Evolutionary conservation across 2,797 vertebrate species (phyloP).

Genomic region (Parauchenoglanis punctatus): DNA sequence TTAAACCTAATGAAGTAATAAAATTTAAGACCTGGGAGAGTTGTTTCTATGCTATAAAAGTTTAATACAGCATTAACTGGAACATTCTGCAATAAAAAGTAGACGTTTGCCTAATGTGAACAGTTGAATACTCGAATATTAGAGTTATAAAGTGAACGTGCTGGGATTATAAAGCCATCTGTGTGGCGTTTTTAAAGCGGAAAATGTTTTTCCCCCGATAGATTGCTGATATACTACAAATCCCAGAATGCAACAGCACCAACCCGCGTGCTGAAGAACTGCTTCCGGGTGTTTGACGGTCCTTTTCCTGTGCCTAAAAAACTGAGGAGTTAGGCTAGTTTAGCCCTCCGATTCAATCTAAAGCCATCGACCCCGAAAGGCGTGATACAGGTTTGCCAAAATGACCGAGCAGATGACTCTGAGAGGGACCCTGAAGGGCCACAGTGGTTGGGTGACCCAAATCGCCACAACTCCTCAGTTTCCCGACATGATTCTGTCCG

Average conservation of each 20-base stretch:
- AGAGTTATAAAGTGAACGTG: not conserved
- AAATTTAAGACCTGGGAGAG: not conserved
- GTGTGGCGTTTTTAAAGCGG: not conserved
- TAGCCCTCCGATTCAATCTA: slow-evolving; percentile 63
- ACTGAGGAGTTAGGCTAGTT: slow-evolving; percentile 35
- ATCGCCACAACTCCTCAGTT: slow-evolving; percentile 97
- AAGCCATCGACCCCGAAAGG: slow-evolving; percentile 53
- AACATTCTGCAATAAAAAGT: not conserved
- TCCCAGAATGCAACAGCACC: slow-evolving; percentile 37
- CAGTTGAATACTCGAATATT: not conserved
- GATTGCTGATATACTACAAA: slow-evolving; percentile 26
- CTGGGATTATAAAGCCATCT: not conserved
- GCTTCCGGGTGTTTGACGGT: slow-evolving; percentile 37
- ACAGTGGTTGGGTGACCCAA: slow-evolving; percentile 87
- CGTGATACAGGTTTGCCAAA: slow-evolving; percentile 30
- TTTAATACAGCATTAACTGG: not conserved
- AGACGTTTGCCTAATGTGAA: not conserved
- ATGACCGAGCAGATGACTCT: slow-evolving; percentile 83
- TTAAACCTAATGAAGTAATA: not conserved
- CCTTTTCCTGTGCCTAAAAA: slow-evolving; percentile 58
- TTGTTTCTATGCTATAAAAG: too few species aligned
- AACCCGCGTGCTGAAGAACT: not conserved
- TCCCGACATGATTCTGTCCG: slow-evolving; percentile 96
- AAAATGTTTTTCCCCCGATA: not conserved
- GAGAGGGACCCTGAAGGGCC: slow-evolving; percentile 79